A percentile compares a stretch with the other conserved stretches of the same genome.
phyloP scores from a whole-genome alignment of 2,797 vertebrate species.

The Acanthornis magna region DNA sequence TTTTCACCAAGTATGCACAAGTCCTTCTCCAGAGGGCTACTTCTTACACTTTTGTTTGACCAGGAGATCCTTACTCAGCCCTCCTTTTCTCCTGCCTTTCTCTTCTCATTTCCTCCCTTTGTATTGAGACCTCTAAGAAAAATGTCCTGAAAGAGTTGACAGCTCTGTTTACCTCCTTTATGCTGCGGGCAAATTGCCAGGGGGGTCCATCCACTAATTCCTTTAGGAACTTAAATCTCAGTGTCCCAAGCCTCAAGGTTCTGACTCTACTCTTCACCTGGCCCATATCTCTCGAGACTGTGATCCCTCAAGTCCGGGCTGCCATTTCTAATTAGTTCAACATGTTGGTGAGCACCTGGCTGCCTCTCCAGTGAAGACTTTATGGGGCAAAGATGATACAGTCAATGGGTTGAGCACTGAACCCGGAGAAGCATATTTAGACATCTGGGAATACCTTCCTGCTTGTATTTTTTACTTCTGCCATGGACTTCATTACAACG shows the following conservation, averaged over 20 bases:
- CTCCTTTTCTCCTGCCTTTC: not conserved
- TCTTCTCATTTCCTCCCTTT: not conserved
- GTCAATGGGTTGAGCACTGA: not conserved
- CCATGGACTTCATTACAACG: not conserved
- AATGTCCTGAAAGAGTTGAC: not conserved
- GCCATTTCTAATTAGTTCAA: not conserved
- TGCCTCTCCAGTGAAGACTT: not conserved
- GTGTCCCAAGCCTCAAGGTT: not conserved
- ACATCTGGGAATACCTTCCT: not conserved
- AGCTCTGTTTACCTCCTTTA: not conserved
- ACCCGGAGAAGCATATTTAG: not conserved
- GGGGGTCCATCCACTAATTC: not conserved
- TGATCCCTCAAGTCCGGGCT: not conserved
- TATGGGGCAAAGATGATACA: not conserved
- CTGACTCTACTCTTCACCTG: not conserved
- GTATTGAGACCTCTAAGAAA: not conserved
- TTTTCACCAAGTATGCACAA: not conserved
- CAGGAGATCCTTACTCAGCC: not conserved
- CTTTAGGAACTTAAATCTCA: not conserved
- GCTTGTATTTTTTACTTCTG: not conserved
- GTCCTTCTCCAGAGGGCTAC: not conserved
- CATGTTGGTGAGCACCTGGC: not conserved
- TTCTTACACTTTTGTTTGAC: not conserved
- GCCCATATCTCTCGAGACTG: not conserved
- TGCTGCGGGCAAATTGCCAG: not conserved